Percentiles rank a stretch among this genome's conserved stretches.
Evolutionary conservation across 2,113 vertebrate species (phyloP).

Genomic region (Electrona antarctica): DNA sequence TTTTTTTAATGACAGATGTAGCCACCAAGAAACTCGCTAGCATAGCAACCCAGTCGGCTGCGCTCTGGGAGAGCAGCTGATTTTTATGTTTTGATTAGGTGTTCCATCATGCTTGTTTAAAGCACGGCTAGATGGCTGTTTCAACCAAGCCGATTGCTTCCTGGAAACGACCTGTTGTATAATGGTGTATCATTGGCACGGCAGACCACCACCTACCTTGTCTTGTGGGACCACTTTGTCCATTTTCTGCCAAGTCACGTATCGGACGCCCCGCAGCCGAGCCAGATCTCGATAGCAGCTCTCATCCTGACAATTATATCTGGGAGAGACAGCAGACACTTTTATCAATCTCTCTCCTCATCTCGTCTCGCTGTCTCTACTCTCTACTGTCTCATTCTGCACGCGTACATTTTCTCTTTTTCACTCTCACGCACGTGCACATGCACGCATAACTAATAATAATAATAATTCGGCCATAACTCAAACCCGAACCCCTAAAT

Average conservation of each 20-base stretch:
- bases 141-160: too few species aligned
- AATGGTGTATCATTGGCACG: too few species aligned
- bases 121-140: too few species aligned
- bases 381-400: slow-evolving; percentile 29
- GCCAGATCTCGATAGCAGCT: slow-evolving; percentile 96
- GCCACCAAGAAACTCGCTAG: too few species aligned
- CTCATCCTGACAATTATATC: slow-evolving; percentile 97
- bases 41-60: too few species aligned
- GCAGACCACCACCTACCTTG: slow-evolving; percentile 81
- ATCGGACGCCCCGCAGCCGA: slow-evolving; percentile 90
- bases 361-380: slow-evolving; percentile 20
- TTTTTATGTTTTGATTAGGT: too few species aligned
- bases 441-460: background rate
- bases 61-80: too few species aligned
- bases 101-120: too few species aligned
- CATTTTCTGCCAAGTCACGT: slow-evolving; percentile 91
- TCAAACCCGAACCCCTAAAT: too few species aligned
- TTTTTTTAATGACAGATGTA: too few species aligned
- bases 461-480: too few species aligned
- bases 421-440: background rate
- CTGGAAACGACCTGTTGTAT: too few species aligned
- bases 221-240: slow-evolving; percentile 94
- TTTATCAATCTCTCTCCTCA: slow-evolving; percentile 32
- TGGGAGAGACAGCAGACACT: slow-evolving; percentile 69
- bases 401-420: background rate